A percentile compares a stretch with the other conserved stretches of the same genome.
Conservation (phyloP, 2,888 invertebrate genomes). For the Agrilus biguttatus region DNA sequence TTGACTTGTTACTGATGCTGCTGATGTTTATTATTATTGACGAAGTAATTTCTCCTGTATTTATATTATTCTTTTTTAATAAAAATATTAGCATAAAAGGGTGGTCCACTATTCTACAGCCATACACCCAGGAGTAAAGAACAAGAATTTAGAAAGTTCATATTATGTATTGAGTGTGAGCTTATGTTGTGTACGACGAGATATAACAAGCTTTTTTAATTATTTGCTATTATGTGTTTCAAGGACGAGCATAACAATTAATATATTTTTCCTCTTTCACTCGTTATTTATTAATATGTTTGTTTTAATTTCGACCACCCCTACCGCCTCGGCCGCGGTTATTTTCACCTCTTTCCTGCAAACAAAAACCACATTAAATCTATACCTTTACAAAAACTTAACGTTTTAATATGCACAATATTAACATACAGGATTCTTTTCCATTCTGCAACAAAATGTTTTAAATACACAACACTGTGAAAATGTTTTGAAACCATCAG, state of each 20-base stretch:
- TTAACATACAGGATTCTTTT: no score
- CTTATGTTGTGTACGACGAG: slow-evolving; percentile 9
- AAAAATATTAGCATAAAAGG: slow-evolving; percentile 6
- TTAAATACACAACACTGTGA: no score
- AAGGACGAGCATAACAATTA: slow-evolving; percentile 25
- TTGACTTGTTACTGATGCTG: no score
- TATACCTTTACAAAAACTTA: background rate
- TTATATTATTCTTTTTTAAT: slow-evolving; percentile 4
- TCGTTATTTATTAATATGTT: slow-evolving; percentile 1
- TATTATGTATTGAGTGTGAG: background rate
- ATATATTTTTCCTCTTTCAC: slow-evolving; percentile 13
- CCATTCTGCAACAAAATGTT: no score
- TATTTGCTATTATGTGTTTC: slow-evolving; percentile 11
- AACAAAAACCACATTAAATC: slow-evolving; percentile 12
- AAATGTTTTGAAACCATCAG: no score
- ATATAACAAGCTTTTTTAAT: slow-evolving; percentile 21
- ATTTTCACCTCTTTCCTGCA: slow-evolving; percentile 26
- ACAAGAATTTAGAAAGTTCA: slow-evolving; percentile 16
- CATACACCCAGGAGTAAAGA: slow-evolving; percentile 18
- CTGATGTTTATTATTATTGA: no score
- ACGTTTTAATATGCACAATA: background rate
- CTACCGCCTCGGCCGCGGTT: slow-evolving; percentile 23
- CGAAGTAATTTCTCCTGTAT: no score
- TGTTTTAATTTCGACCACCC: slow-evolving; percentile 22
- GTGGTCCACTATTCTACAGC: slow-evolving; percentile 15